Evolutionary conservation across 2,797 vertebrate genomes (phyloP).

Genomic region (Fistularia commersonii): DNA sequence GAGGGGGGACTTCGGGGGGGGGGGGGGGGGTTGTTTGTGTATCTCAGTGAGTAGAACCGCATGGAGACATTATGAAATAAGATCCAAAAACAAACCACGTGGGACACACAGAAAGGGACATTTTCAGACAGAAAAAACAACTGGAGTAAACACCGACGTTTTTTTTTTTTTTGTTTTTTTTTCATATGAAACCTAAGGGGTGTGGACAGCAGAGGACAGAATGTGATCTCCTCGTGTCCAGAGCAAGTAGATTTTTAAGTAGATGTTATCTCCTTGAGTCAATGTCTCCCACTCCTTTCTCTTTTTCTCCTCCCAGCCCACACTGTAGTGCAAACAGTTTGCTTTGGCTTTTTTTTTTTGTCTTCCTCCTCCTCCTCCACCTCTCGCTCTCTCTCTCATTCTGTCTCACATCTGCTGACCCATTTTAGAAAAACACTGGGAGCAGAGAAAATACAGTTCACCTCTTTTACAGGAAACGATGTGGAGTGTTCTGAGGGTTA

Average conservation of each 20-base stretch:
- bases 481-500: constrained; percentile 32
- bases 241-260: constrained; percentile 31
- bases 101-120: too few species aligned
- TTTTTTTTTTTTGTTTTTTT: too few species aligned
- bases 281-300: constrained; percentile 47
- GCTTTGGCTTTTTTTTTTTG: constrained; percentile 63
- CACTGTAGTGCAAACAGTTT: constrained; percentile 69
- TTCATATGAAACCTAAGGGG: constrained; percentile 2
- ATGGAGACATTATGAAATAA: too few species aligned
- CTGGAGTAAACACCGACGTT: constrained; percentile 9
- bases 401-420: constrained; percentile 74
- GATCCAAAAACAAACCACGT: too few species aligned
- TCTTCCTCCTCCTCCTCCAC: constrained; percentile 3
- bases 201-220: constrained; percentile 10
- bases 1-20: too few species aligned
- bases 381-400: constrained; percentile 13
- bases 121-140: too few species aligned
- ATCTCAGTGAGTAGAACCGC: too few species aligned
- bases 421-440: constrained; percentile 70
- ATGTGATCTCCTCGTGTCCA: constrained; percentile 20
- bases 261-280: constrained; percentile 29
- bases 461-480: constrained; percentile 63
- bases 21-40: too few species aligned
- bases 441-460: constrained; percentile 57
- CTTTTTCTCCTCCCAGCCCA: constrained; percentile 55